phyloP scores from a whole-genome alignment of 92 coral and sea anemone species.

The Micromussa lordhowensis region DNA sequence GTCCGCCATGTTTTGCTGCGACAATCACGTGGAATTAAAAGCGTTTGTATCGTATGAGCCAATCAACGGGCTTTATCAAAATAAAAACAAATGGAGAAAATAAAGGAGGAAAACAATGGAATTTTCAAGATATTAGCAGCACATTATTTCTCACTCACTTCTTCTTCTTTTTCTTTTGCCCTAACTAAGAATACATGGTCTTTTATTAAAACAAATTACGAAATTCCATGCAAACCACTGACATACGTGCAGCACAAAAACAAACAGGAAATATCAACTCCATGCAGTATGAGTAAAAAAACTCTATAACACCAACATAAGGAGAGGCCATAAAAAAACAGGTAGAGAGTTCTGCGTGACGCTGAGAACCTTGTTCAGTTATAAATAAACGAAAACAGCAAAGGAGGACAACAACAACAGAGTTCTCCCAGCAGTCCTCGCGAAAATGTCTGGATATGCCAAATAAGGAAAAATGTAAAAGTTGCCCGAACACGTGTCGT shows the following conservation, averaged over 20 bases:
- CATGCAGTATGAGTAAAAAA: no score
- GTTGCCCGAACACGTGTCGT: constrained; percentile 27
- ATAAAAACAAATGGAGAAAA: background rate
- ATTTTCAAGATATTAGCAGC: background rate
- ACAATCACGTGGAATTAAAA: constrained; percentile 53
- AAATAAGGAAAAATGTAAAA: constrained; percentile 11
- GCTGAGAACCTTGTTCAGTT: no score
- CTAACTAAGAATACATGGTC: background rate
- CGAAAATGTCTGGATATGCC: background rate
- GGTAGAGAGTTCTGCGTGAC: background rate
- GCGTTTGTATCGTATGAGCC: constrained; percentile 33
- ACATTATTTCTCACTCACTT: background rate
- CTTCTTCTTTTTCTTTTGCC: background rate
- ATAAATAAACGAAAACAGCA: no score
- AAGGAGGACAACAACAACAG: no score
- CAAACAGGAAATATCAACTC: no score
- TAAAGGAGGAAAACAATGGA: background rate
- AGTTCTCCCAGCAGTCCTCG: background rate
- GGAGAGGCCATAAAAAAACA: background rate
- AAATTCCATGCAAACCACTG: background rate
- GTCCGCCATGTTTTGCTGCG: constrained; percentile 51
- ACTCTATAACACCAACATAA: no score
- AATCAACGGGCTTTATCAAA: constrained; percentile 15
- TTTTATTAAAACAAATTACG: background rate
- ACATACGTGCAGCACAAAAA: no score